phyloP scores from a whole-genome alignment of 2,113 vertebrate species.

The Chloropsis cyanopogon region DNA sequence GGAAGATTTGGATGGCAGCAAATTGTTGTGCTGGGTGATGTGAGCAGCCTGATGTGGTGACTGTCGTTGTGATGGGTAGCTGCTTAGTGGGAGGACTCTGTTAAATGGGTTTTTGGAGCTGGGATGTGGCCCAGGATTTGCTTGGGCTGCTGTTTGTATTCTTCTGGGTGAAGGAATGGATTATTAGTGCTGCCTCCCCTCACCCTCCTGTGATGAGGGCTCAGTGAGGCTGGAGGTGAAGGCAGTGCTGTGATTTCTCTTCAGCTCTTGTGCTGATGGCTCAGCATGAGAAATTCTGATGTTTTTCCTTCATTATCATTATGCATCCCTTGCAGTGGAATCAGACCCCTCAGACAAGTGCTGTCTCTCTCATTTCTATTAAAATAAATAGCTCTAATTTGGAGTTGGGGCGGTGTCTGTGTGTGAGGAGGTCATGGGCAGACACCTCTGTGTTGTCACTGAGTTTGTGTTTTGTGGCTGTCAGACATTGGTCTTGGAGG shows the following conservation, averaged over 20 bases:
- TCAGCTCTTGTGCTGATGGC: too few species aligned
- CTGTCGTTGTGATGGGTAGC: not conserved
- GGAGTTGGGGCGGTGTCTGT: not conserved
- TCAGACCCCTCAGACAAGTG: not conserved
- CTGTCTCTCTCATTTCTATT: not conserved
- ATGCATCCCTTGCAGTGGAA: not conserved
- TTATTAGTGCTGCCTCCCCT: not conserved
- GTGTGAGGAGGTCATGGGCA: not conserved
- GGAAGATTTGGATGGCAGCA: not conserved
- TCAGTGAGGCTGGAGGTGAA: not conserved
- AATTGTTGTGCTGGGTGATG: not conserved
- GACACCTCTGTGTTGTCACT: rapidly evolving
- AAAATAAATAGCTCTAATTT: not conserved
- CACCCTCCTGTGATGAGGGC: not conserved
- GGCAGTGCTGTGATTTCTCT: not conserved
- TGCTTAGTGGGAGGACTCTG: not conserved
- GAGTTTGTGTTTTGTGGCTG: not conserved
- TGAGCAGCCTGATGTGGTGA: not conserved
- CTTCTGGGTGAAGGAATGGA: not conserved
- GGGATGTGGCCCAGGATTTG: not conserved
- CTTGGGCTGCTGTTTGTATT: not conserved
- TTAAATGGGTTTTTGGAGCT: not conserved
- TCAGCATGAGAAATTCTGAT: not conserved
- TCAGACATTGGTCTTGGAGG: not conserved
- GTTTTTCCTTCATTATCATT: not conserved